Evolutionary conservation across 2,113 vertebrate species (phyloP), one percentile per base, ranked within the genome.

Genomic region (Cisticola juncidis): DNA sequence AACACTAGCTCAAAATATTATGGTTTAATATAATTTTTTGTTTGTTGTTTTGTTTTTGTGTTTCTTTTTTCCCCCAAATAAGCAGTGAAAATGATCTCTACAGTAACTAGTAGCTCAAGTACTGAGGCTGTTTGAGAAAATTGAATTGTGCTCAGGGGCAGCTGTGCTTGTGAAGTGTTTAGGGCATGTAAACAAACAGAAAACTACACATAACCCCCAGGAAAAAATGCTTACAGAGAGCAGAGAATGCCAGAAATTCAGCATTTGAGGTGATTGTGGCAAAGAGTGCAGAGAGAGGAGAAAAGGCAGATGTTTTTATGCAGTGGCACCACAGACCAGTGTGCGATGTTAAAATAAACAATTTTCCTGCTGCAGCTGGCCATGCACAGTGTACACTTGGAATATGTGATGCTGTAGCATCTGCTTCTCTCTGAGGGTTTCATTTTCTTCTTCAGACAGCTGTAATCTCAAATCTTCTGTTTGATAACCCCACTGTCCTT

Each of bases 141-240:
- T 60, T 81, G 85, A 95, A 83, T 93, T 88, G 76, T 78, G 79
- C 93, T 88, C 82, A 90, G 88, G 71, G 88, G 76, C 50, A 90
- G 8, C 86, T 68, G 79, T 74, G 44, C 16, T 90, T 92, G 83
- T 90, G 77, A 94, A 93, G 56, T 90, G 79, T 90, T 72, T 48
- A 94, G 72, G 64, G 60, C 51, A 74, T 58, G 79, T 88, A 95
- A 96, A 95, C 84, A 95, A 92, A 94, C 66, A 88, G 68, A 54
- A 86, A 88, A 89, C 40, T 53, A 21, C 92, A 76, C 64, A 40
- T 83, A 91, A 91, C 92, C 79, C 84, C 31, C 53, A 79, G 81
- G 65, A 92, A 83, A 81, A 86, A 28, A 58, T 66, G 9, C 51
- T 74, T 69, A 7, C 58, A 85, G 72, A 35, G 71, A 86, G 51